A percentile compares a stretch with the other conserved stretches of the same genome.
Conservation (phyloP, 2,888 invertebrate genomes). For the Chrysolina oricalcia region DNA sequence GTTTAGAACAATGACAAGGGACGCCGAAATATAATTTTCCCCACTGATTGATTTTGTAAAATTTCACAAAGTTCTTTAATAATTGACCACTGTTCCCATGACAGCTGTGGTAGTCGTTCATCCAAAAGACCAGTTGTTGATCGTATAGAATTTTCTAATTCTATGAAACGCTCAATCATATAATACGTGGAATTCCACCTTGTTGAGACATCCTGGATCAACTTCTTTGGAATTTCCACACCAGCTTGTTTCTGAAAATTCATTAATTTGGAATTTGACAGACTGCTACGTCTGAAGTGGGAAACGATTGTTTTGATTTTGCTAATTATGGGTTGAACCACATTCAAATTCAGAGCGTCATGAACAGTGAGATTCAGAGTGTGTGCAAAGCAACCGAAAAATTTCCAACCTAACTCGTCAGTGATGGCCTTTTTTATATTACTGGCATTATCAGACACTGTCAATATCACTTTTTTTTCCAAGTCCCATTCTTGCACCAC, state of each 20-base stretch:
- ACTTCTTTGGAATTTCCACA: slow-evolving; percentile 34
- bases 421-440: slow-evolving; percentile 40
- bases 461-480: slow-evolving; percentile 35
- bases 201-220: slow-evolving; percentile 38
- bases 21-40: slow-evolving; percentile 51
- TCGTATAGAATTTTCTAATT: slow-evolving; percentile 35
- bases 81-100: slow-evolving; percentile 36
- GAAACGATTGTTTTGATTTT: slow-evolving; percentile 38
- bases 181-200: no score
- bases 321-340: not conserved
- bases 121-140: slow-evolving; percentile 37
- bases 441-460: slow-evolving; percentile 45
- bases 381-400: slow-evolving; percentile 40
- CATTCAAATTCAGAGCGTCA: slow-evolving; percentile 6
- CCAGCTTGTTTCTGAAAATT: slow-evolving; percentile 33
- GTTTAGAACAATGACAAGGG: slow-evolving; percentile 43
- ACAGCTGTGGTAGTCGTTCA: slow-evolving; percentile 28
- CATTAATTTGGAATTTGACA: slow-evolving; percentile 35
- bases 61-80: slow-evolving; percentile 36
- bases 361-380: slow-evolving; percentile 36
- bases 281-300: slow-evolving; percentile 37
- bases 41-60: slow-evolving; percentile 38
- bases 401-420: slow-evolving; percentile 27
- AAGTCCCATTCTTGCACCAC: slow-evolving; percentile 28
- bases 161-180: slow-evolving; percentile 37